Conservation (phyloP, 2,888 invertebrate species). For the Druceiella hillmani region DNA sequence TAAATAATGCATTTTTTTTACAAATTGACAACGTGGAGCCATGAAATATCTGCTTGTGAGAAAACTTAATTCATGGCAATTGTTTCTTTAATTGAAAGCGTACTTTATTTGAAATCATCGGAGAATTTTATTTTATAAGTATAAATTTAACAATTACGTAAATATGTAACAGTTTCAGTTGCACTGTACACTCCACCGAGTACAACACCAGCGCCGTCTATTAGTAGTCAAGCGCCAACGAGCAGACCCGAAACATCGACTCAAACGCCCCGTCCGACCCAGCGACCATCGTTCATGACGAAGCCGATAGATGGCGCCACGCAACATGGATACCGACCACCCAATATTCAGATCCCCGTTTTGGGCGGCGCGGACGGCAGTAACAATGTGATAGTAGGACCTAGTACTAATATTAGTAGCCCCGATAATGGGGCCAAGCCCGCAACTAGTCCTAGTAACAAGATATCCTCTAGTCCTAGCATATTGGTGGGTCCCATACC, state of each 20-base stretch:
- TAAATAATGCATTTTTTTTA: too few species aligned
- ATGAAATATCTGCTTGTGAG: too few species aligned
- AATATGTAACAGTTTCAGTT: too few species aligned
- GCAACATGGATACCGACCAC: constrained; percentile 43
- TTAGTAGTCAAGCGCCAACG: constrained; percentile 31
- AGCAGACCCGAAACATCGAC: constrained; percentile 33
- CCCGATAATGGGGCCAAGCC: constrained; percentile 25
- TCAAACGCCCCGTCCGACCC: constrained; percentile 33
- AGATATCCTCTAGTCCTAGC: constrained; percentile 54
- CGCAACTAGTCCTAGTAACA: constrained; percentile 53
- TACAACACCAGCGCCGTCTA: constrained; percentile 36
- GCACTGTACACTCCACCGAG: constrained; percentile 21
- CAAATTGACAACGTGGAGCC: too few species aligned
- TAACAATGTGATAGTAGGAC: too few species aligned
- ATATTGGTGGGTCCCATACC: constrained; percentile 35
- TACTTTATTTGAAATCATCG: too few species aligned
- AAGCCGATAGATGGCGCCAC: constrained; percentile 50
- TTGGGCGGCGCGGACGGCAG: constrained; percentile 27
- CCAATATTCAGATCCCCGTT: constrained; percentile 44
- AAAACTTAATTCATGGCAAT: too few species aligned
- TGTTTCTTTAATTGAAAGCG: too few species aligned
- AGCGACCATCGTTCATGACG: constrained; percentile 48
- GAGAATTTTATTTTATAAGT: too few species aligned
- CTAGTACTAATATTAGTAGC: constrained; percentile 11
- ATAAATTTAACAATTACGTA: too few species aligned